Conservation (phyloP, 2,888 invertebrate genomes). For the Clitarchus hookeri region DNA sequence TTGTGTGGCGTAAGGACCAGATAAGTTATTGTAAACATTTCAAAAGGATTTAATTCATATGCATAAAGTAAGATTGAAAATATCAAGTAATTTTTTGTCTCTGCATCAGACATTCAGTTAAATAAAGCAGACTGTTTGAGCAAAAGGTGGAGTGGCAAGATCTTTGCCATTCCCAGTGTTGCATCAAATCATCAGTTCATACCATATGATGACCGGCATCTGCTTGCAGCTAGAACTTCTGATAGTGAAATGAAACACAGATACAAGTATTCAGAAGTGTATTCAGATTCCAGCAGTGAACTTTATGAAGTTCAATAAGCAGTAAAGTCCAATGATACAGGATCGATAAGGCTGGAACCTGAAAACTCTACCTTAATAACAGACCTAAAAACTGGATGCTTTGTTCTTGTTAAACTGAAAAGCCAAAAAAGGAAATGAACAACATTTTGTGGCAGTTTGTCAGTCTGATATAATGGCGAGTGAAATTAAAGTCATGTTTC, state of each 20-base stretch:
- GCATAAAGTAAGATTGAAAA: neutral
- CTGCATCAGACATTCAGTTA: neutral
- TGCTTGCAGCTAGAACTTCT: neutral
- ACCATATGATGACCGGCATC: neutral
- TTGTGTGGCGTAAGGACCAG: neutral
- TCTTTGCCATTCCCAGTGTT: neutral
- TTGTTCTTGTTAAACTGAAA: neutral
- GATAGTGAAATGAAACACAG: neutral
- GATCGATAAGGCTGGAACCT: neutral
- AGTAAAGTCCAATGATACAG: neutral
- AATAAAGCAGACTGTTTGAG: neutral
- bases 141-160: neutral
- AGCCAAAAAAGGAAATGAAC: neutral
- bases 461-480: neutral
- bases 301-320: neutral
- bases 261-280: neutral
- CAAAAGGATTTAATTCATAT: neutral
- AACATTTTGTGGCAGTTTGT: neutral
- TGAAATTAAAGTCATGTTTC: constrained; percentile 3
- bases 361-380: neutral
- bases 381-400: neutral
- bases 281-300: neutral
- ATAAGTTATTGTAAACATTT: neutral
- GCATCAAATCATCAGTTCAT: neutral
- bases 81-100: neutral